phyloP scores from a whole-genome alignment of 1,140 invertebrate genomes.

The Drosophila asahinai region DNA sequence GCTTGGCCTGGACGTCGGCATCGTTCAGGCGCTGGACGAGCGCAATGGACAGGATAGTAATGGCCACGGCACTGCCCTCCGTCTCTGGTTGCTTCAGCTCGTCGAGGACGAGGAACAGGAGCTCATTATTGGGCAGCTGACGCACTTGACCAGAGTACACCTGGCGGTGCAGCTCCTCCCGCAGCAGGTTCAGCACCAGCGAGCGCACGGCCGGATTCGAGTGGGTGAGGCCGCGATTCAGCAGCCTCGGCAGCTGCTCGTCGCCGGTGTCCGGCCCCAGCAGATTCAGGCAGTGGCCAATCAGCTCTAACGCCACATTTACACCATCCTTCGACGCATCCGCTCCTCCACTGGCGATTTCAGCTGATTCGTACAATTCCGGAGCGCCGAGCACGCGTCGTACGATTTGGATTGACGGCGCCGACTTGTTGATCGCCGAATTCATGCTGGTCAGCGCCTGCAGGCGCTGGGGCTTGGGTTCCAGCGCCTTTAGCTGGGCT shows the following conservation, averaged over 20 bases:
- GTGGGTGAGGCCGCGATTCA: constrained; percentile 87
- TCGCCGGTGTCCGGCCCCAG: constrained; percentile 86
- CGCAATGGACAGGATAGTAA: constrained; percentile 66
- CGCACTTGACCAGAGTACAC: background rate
- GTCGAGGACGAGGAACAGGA: constrained; percentile 52
- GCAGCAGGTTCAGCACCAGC: constrained; percentile 86
- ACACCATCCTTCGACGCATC: constrained; percentile 23
- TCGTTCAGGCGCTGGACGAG: constrained; percentile 72
- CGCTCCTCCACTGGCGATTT: constrained; percentile 14
- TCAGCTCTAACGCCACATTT: constrained; percentile 87
- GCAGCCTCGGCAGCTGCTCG: constrained; percentile 71
- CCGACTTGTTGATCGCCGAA: constrained; percentile 57
- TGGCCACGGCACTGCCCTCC: constrained; percentile 42
- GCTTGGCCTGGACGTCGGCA: constrained; percentile 54
- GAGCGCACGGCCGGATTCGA: constrained; percentile 85
- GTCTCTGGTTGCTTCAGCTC: constrained; percentile 59
- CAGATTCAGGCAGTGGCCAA: constrained; percentile 87
- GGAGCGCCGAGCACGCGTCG: constrained; percentile 78
- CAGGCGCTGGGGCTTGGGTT: constrained; percentile 78
- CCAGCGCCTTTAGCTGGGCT: constrained; percentile 79
- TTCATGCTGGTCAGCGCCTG: constrained; percentile 67
- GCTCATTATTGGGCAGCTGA: constrained; percentile 43
- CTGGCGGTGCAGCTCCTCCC: constrained; percentile 43
- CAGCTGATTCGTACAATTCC: constrained; percentile 84
- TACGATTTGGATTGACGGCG: constrained; percentile 56